Evolutionary conservation across 2,113 vertebrate genomes (phyloP), one percentile per base, ranked within the genome.

Genomic region (Rhagologus leucostigma): DNA sequence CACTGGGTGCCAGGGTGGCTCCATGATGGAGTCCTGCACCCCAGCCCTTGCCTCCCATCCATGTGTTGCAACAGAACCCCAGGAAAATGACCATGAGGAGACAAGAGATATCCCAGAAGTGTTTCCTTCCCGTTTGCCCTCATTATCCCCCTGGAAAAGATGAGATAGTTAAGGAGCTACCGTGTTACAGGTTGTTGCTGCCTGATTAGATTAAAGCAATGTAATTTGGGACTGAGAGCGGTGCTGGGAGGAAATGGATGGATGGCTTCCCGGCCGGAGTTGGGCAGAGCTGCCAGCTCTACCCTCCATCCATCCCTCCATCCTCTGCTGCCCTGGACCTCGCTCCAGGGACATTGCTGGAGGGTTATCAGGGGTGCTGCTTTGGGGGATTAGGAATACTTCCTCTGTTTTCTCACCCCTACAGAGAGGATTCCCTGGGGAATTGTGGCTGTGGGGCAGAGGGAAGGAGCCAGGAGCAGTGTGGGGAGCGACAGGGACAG

Each of bases 161-260:
- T 93, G 91, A 88, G 91, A 84, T 88, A 88, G 84, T 91, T 57
- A 90, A 91, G 91, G 79, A 81, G 90, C 87, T 84, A 75, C 90
- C 44, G 39, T 56, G 84, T 88, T 95, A 67, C 91, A 90, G 84
- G 91, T 91, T 93, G 84, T 37, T 91, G 74, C 79, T 84, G 94
- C 74, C 57, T 90, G 79, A 88, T 91, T 90, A 67, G 74, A 91
- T 95, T 93, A 95, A 71, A 71, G 52, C 79, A 90, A 88, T 88
- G 94, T 76, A 56, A 91, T 95, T 93, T 81, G 94, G 84, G 84
- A 63, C 42, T 32, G 30, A 76, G 44, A 84, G 74, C 32, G 12
- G 75, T 13, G 63, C 80, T 88, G 70, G 64, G 39, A 11, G 53
- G 64, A 46, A 64, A 53, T 77, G 7, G 76, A 89, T 86, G 82